These are phyloP conservation scores for Cataglyphis hispanica DNA, from an alignment of 1,140 invertebrate species.

Conservation along the genomic window DNA sequence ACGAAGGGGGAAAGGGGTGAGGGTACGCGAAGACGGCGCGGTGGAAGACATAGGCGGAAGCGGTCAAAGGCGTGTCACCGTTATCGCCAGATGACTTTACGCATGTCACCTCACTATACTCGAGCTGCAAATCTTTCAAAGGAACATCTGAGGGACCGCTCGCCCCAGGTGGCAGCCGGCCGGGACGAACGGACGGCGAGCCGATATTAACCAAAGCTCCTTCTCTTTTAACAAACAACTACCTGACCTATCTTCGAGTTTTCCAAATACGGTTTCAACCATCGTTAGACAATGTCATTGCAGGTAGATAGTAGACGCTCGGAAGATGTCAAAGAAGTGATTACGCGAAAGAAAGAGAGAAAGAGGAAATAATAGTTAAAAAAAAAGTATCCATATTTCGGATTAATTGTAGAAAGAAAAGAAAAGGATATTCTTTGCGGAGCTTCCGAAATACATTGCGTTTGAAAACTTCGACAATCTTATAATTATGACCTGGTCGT, in stretches of 20 bases:
- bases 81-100: constrained; percentile 77
- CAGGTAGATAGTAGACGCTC: not conserved
- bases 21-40: constrained; percentile 33
- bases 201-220: not conserved
- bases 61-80: constrained; percentile 76
- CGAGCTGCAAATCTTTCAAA: constrained; percentile 77
- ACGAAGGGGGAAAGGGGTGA: not conserved
- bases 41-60: constrained; percentile 73
- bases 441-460: too few species aligned
- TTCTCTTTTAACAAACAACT: constrained; percentile 16
- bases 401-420: too few species aligned
- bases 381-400: too few species aligned
- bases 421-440: too few species aligned
- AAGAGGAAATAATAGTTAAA: too few species aligned
- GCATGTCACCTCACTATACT: constrained; percentile 65
- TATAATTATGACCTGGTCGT: too few species aligned
- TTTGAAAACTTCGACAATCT: too few species aligned
- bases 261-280: constrained; percentile 4
- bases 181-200: constrained; percentile 13
- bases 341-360: too few species aligned
- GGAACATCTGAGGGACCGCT: constrained; percentile 77
- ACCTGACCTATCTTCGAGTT: constrained; percentile 38
- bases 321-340: not conserved
- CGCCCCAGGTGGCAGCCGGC: constrained; percentile 60
- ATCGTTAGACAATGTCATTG: not conserved